Conservation (phyloP, 2,113 vertebrate genomes). For the Zosterops pallidus region DNA sequence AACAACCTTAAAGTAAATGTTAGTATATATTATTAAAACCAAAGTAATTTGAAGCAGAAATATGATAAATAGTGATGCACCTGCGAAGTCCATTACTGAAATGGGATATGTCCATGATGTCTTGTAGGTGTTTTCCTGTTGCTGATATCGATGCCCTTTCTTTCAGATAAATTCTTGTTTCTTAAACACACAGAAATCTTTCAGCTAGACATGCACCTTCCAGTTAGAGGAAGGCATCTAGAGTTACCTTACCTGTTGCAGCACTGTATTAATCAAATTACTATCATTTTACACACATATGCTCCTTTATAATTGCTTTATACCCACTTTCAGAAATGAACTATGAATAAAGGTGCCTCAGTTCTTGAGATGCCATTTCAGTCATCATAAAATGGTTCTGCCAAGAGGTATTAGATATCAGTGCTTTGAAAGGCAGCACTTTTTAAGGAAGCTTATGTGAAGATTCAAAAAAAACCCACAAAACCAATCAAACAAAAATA, state of each 20-base stretch:
- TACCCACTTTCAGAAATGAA: not conserved
- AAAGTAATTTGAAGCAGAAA: not conserved
- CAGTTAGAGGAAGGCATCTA: not conserved
- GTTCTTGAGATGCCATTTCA: constrained; percentile 24
- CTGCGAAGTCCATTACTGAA: not conserved
- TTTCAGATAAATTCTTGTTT: not conserved
- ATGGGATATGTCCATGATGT: not conserved
- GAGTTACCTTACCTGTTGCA: not conserved
- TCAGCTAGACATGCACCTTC: not conserved
- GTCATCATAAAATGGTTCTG: not conserved
- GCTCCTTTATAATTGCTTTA: not conserved
- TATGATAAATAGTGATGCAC: not conserved
- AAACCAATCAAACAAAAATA: not conserved
- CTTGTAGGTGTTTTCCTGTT: not conserved
- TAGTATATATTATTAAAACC: not conserved
- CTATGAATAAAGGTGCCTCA: constrained; percentile 18
- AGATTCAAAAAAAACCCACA: not conserved
- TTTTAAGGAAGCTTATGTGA: not conserved
- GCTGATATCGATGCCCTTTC: not conserved
- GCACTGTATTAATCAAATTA: not conserved
- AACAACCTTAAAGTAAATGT: not conserved
- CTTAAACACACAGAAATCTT: not conserved
- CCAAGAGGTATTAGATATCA: not conserved
- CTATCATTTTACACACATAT: not conserved
- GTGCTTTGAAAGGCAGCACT: not conserved